A percentile compares a stretch with the other conserved stretches of the same genome.
These are phyloP conservation scores for Tanaodytes sp. DNA, from an alignment of 2,888 invertebrate genomes.

Conservation along the genomic window DNA sequence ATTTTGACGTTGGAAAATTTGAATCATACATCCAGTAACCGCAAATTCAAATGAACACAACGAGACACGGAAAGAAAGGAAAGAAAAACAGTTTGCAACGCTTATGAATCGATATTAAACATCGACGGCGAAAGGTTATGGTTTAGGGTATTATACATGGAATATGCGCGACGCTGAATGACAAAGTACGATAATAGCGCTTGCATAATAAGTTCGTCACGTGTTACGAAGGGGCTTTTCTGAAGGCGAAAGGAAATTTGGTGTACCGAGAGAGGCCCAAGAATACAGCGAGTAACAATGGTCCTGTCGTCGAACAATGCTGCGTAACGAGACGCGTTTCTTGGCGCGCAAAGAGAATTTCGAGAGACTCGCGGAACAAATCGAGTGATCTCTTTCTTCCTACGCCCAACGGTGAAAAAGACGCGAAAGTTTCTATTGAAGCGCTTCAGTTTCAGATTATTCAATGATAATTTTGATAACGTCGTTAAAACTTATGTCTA, in stretches of 20 bases:
- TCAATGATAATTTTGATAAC: too few relatives aligned
- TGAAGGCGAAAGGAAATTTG: constrained; percentile 45
- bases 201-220: constrained; percentile 54
- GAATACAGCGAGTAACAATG: constrained; percentile 58
- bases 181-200: constrained; percentile 47
- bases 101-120: constrained; percentile 45
- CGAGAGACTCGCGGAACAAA: constrained; percentile 47
- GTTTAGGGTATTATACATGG: constrained; percentile 43
- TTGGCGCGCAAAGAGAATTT: constrained; percentile 49
- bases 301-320: constrained; percentile 63
- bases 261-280: constrained; percentile 44
- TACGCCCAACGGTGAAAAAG: too few relatives aligned
- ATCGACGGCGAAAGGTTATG: constrained; percentile 43
- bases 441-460: too few relatives aligned
- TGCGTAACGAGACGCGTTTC: constrained; percentile 64
- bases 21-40: too few relatives aligned
- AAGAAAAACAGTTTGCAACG: constrained; percentile 37
- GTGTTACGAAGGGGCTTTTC: constrained; percentile 35
- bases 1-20: too few relatives aligned
- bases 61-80: not conserved
- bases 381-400: too few relatives aligned
- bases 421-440: too few relatives aligned
- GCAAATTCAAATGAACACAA: too few relatives aligned
- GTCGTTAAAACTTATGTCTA: too few relatives aligned
- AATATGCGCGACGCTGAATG: constrained; percentile 51